Evolutionary conservation across 2,888 invertebrate species (phyloP).

Genomic region (Rhingia campestris): DNA sequence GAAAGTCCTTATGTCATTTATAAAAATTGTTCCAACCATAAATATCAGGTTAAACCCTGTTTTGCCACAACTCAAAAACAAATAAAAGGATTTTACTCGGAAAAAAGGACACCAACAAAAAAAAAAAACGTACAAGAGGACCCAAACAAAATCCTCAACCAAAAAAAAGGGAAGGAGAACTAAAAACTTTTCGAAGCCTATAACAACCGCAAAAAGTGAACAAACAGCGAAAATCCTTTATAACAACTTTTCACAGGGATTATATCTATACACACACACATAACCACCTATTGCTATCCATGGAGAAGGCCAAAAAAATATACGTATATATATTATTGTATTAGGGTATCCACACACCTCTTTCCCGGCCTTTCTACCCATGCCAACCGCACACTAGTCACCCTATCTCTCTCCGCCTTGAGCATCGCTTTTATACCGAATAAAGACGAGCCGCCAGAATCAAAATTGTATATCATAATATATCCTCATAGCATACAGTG

Average conservation of each 20-base stretch:
- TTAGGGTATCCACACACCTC: constrained; percentile 65
- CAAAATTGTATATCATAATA: constrained; percentile 69
- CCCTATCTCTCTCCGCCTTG: neutral
- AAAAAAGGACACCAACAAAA: constrained; percentile 21
- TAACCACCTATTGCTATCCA: constrained; percentile 1
- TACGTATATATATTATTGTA: constrained; percentile 49
- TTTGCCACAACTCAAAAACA: constrained; percentile 72
- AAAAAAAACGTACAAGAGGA: constrained; percentile 27
- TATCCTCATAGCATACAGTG: constrained; percentile 36
- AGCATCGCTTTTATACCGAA: constrained; percentile 47
- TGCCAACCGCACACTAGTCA: constrained; percentile 30
- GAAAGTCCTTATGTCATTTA: constrained; percentile 68
- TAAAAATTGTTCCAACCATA: constrained; percentile 70
- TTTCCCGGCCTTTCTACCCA: constrained; percentile 6
- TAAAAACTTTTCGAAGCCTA: constrained; percentile 72
- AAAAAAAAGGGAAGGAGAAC: constrained; percentile 28
- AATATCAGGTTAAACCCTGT: constrained; percentile 70
- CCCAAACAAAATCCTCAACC: constrained; percentile 49
- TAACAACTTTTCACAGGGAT: constrained; percentile 74
- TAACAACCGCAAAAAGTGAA: constrained; percentile 74
- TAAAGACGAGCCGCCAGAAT: constrained; percentile 68
- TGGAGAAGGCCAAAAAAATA: constrained; percentile 21
- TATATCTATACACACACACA: constrained; percentile 36
- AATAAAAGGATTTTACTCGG: constrained; percentile 66
- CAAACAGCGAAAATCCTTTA: constrained; percentile 74